These are phyloP conservation scores for Poecilia latipinna DNA, from an alignment of 2,113 vertebrate species.

Conservation along the genomic window DNA sequence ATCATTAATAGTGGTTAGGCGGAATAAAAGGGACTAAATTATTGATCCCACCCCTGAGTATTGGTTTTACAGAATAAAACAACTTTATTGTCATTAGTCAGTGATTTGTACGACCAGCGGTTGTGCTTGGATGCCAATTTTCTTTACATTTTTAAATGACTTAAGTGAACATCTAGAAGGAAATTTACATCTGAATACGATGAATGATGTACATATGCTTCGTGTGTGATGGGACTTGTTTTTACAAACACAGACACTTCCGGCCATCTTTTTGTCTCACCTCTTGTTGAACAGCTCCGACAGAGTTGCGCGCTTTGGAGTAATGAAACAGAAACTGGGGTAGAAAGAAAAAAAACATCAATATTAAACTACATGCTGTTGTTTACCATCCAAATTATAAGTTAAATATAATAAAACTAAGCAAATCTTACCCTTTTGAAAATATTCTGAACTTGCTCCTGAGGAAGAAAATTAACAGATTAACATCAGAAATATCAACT, in stretches of 20 bases:
- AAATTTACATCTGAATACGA: neutral
- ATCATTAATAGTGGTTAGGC: neutral
- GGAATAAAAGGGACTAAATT: neutral
- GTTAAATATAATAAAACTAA: neutral
- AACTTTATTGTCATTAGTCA: too few relatives aligned
- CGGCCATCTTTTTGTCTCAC: conserved; percentile 43
- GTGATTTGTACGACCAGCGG: neutral
- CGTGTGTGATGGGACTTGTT: neutral
- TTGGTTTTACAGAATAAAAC: neutral
- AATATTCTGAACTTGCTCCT: conserved; percentile 65
- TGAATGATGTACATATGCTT: neutral
- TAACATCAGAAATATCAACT: neutral
- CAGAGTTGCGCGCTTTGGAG: conserved; percentile 78
- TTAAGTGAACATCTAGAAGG: too few relatives aligned
- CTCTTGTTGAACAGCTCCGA: conserved; percentile 68
- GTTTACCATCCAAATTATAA: neutral
- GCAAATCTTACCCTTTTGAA: conserved; percentile 72
- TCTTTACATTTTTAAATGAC: neutral
- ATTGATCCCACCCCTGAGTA: neutral
- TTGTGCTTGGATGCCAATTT: neutral
- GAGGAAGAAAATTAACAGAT: conserved; percentile 12
- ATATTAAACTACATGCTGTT: neutral
- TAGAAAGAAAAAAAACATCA: neutral
- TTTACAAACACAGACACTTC: neutral
- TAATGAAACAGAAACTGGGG: conserved; percentile 82